A percentile compares a stretch with the other conserved stretches of the same genome.
Conservation (phyloP, 1,140 invertebrate species). For the Macrosteles quadrilineatus region DNA sequence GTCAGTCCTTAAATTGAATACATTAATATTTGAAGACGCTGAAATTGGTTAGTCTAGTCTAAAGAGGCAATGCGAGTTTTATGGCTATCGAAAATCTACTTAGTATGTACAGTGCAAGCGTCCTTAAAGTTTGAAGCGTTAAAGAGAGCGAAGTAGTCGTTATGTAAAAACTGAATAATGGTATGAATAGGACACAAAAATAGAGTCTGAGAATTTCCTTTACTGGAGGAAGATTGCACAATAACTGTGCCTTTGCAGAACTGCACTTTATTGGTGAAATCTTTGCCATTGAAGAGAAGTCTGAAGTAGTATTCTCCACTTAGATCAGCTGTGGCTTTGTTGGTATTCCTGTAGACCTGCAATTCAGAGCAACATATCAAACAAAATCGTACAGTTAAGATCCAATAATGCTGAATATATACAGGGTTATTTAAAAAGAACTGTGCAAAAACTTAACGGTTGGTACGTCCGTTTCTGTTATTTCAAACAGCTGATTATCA, state of each 20-base stretch:
- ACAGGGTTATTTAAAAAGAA: too few species aligned
- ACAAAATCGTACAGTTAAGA: too few species aligned
- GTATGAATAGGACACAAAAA: conserved; percentile 81
- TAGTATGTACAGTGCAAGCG: conserved; percentile 58
- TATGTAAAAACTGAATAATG: conserved; percentile 79
- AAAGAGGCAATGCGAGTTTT: neutral
- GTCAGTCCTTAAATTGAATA: too few species aligned
- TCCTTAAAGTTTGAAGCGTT: conserved; percentile 86
- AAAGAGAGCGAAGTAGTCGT: conserved; percentile 78
- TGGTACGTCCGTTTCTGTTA: too few species aligned
- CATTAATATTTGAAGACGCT: too few species aligned
- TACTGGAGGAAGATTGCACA: conserved; percentile 41
- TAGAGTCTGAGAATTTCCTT: conserved; percentile 50
- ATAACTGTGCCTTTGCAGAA: conserved; percentile 69
- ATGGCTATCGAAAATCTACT: neutral
- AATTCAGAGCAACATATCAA: too few species aligned
- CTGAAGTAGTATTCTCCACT: conserved; percentile 71
- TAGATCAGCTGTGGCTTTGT: conserved; percentile 50
- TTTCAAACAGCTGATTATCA: too few species aligned
- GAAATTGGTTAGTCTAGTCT: too few species aligned
- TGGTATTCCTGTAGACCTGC: conserved; percentile 61
- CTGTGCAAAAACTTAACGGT: too few species aligned
- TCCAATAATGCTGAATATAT: too few species aligned
- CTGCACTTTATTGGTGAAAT: conserved; percentile 76
- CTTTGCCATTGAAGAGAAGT: conserved; percentile 82